Evolutionary conservation across 2,888 invertebrate species (phyloP).

Genomic region (Meta bourneti): DNA sequence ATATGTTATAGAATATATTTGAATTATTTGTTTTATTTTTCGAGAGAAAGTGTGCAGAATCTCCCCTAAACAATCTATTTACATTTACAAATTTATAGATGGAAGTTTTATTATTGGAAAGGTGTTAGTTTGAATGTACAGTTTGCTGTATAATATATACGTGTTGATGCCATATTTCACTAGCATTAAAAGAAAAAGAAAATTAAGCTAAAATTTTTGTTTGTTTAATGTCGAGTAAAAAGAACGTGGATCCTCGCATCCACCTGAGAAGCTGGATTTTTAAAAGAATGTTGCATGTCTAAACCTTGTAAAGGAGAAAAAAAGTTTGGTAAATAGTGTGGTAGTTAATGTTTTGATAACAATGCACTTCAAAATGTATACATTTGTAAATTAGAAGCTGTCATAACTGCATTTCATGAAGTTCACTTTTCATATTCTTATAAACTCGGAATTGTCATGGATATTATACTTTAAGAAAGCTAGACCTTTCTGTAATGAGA

Average conservation of each 20-base stretch:
- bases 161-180: constrained; percentile 61
- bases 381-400: constrained; percentile 67
- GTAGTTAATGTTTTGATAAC: constrained; percentile 75
- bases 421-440: constrained; percentile 70
- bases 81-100: constrained; percentile 51
- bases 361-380: constrained; percentile 67
- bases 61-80: constrained; percentile 59
- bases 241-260: constrained; percentile 33
- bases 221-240: constrained; percentile 12
- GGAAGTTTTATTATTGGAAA: constrained; percentile 42
- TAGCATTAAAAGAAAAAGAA: constrained; percentile 42
- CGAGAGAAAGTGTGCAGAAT: constrained; percentile 19
- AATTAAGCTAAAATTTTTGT: constrained; percentile 17
- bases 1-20: constrained; percentile 53
- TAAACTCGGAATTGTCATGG: constrained; percentile 66
- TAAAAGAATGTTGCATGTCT: constrained; percentile 57
- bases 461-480: constrained; percentile 52
- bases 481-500: constrained; percentile 20
- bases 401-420: constrained; percentile 70
- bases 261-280: constrained; percentile 17
- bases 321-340: constrained; percentile 62
- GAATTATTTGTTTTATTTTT: constrained; percentile 44
- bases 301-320: constrained; percentile 46
- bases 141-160: constrained; percentile 68
- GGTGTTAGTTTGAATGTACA: constrained; percentile 73